Evolutionary conservation across 53 echinoderm and acorn worm genomes (phyloP).

Genomic region (Mesocentrotus franciscanus): DNA sequence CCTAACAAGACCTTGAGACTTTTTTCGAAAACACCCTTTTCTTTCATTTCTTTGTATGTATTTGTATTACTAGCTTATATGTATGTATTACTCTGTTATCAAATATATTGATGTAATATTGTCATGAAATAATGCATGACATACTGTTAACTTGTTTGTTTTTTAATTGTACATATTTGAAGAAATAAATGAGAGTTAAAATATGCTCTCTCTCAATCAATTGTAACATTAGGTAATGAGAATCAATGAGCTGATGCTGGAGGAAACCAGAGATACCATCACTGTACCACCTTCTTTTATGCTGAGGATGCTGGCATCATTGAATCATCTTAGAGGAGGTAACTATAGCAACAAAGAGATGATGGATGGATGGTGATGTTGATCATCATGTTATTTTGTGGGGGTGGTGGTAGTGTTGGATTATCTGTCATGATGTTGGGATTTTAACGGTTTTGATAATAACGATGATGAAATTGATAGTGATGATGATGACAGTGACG

Average conservation of each 20-base stretch:
- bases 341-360: not conserved
- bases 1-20: too few relatives aligned
- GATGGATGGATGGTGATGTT: not conserved
- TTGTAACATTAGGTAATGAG: conserved; percentile 83
- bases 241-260: conserved; percentile 97
- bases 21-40: too few relatives aligned
- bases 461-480: not conserved
- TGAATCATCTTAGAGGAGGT: conserved; percentile 96
- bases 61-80: too few relatives aligned
- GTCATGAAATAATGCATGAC: too few relatives aligned
- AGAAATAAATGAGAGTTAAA: too few relatives aligned
- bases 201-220: too few relatives aligned
- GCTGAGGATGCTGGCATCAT: conserved; percentile 93
- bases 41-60: too few relatives aligned
- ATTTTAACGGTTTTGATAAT: not conserved
- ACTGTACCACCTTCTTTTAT: conserved; percentile 99
- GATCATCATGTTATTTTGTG: not conserved
- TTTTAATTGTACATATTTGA: too few relatives aligned
- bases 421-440: not conserved
- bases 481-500: conserved; percentile 29
- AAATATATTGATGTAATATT: too few relatives aligned
- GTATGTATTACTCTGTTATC: too few relatives aligned
- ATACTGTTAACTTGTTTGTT: too few relatives aligned
- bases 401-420: not conserved
- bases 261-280: conserved; percentile 97